phyloP scores from a whole-genome alignment of 2,888 invertebrate genomes.

The Tillus elongatus region DNA sequence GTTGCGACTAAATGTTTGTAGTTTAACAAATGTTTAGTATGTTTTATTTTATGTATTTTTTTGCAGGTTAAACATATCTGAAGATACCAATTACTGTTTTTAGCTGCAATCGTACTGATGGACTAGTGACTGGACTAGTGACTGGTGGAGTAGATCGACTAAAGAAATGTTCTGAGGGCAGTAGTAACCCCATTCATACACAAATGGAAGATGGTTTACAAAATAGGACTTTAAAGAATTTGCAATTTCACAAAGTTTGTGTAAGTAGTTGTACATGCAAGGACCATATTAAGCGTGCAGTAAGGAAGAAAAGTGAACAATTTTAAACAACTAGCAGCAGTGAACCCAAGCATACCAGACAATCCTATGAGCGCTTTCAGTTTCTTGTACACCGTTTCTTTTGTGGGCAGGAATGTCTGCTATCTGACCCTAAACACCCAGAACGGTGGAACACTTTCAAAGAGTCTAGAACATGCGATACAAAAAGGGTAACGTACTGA shows the following conservation, averaged over 20 bases:
- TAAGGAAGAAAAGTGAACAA: slow-evolving; percentile 2
- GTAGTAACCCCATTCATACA: slow-evolving; percentile 2
- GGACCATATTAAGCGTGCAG: slow-evolving; percentile 5
- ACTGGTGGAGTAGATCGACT: slow-evolving; percentile 3
- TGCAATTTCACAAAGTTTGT: slow-evolving; percentile 10
- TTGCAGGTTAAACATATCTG: neutral
- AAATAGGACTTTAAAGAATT: slow-evolving; percentile 9
- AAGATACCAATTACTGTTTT: neutral
- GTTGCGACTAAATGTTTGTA: too few species aligned
- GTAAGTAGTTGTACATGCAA: slow-evolving; percentile 8
- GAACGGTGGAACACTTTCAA: slow-evolving; percentile 3
- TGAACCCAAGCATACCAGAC: slow-evolving; percentile 4
- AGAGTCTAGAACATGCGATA: neutral
- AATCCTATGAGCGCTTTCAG: slow-evolving; percentile 4
- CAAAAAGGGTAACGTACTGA: neutral
- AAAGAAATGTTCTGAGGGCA: neutral
- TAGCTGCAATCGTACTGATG: neutral
- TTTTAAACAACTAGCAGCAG: neutral
- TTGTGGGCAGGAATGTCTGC: slow-evolving; percentile 1
- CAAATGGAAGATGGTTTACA: slow-evolving; percentile 2
- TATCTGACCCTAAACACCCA: slow-evolving; percentile 4
- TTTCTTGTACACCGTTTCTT: slow-evolving; percentile 2
- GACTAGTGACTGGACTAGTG: neutral
- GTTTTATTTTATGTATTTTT: too few species aligned
- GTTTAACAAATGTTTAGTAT: too few species aligned